Evolutionary conservation across 2,113 vertebrate genomes (phyloP).

Genomic region (Prunella himalayana): DNA sequence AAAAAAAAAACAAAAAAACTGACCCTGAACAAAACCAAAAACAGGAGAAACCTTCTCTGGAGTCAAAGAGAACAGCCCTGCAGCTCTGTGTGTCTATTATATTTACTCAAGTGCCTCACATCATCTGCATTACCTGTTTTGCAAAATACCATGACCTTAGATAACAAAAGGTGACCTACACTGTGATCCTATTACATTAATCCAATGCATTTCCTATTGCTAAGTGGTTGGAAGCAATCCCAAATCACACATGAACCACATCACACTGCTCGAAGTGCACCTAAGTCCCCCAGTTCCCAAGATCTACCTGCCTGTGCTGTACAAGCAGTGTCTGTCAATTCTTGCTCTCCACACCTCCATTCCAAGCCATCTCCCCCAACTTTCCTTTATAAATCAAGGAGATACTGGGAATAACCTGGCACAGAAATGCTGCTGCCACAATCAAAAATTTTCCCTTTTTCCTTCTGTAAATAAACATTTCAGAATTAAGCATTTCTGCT

Average conservation of each 20-base stretch:
- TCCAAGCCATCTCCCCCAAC: background rate
- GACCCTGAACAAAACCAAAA: background rate
- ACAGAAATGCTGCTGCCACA: background rate
- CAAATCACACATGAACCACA: background rate
- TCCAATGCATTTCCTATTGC: background rate
- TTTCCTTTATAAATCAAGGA: background rate
- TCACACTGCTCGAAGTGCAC: background rate
- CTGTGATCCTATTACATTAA: background rate
- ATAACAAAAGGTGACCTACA: background rate
- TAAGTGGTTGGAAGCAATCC: background rate
- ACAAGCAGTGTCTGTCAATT: rapidly evolving
- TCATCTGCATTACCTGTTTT: background rate
- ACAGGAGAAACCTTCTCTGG: background rate
- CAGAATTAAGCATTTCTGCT: background rate
- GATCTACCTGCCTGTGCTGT: background rate
- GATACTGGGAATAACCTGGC: background rate
- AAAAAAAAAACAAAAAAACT: background rate
- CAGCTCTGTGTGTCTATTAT: background rate
- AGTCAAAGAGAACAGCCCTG: background rate
- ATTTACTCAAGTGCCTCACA: background rate
- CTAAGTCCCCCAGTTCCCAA: rapidly evolving
- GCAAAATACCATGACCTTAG: background rate
- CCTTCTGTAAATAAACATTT: background rate
- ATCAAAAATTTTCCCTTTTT: background rate
- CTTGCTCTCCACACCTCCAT: background rate